Percentiles rank a stretch among this genome's conserved stretches.
These are phyloP conservation scores for Umimayanthus chanpuru DNA, from an alignment of 92 coral and sea anemone genomes.

Conservation along the genomic window DNA sequence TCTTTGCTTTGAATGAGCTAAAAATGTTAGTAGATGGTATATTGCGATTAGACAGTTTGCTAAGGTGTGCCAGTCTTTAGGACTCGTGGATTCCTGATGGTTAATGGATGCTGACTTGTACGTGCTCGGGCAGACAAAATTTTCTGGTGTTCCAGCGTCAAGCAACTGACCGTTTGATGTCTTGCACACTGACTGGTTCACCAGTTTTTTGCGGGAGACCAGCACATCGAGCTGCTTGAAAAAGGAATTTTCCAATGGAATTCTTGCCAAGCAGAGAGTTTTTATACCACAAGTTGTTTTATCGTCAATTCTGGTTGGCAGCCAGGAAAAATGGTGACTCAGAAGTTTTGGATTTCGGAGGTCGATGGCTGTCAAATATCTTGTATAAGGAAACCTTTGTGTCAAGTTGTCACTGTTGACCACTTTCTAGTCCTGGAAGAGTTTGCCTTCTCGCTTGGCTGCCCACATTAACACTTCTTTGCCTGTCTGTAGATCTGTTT, in stretches of 20 bases:
- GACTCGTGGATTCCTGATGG: background rate
- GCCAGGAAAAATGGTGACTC: background rate
- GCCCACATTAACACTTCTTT: background rate
- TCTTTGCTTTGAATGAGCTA: too few species aligned
- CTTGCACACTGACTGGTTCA: slow-evolving; percentile 29
- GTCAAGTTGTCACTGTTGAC: background rate
- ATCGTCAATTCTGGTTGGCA: background rate
- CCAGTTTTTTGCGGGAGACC: background rate
- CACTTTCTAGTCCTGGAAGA: slow-evolving; percentile 1
- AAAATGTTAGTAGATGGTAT: too few species aligned
- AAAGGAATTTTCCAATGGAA: background rate
- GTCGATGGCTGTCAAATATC: background rate
- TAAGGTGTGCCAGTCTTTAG: too few species aligned
- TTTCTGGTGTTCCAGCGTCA: slow-evolving; percentile 18
- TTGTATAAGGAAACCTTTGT: background rate
- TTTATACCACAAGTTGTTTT: background rate
- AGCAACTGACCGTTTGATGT: background rate
- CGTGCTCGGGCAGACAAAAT: slow-evolving; percentile 27
- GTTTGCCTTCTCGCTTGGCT: background rate
- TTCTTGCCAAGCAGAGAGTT: background rate
- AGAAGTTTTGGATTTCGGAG: background rate
- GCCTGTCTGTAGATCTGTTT: background rate
- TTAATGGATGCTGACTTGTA: slow-evolving; percentile 6
- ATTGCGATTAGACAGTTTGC: too few species aligned
- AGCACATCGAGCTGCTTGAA: slow-evolving; percentile 5